Evolutionary conservation across 2,113 vertebrate genomes (phyloP).

Genomic region (Myiopsitta monachus): DNA sequence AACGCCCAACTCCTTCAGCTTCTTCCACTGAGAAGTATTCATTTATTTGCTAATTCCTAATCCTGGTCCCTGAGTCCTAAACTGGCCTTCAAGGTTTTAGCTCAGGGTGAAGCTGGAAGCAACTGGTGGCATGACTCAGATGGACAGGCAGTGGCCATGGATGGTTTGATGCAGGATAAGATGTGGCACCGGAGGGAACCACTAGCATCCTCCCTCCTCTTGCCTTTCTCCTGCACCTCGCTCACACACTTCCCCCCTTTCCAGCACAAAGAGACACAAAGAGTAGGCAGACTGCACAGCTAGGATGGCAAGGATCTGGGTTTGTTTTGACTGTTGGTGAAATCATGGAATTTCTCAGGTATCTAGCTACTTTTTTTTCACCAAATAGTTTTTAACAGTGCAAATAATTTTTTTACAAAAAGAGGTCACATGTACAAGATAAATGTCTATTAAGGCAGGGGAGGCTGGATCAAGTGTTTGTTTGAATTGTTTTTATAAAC

Average conservation of each 20-base stretch:
- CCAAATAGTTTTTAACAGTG: too few species aligned
- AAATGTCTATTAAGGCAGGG: neutral
- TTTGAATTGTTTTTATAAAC: neutral
- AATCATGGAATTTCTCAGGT: neutral
- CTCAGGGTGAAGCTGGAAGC: neutral
- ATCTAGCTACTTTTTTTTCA: neutral
- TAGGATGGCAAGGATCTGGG: too few species aligned
- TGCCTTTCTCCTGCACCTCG: neutral
- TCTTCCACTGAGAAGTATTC: neutral
- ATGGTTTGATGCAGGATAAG: neutral
- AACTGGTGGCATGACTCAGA: neutral
- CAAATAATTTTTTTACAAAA: neutral
- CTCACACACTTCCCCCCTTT: neutral
- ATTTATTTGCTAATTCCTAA: neutral
- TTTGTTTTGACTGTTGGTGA: neutral
- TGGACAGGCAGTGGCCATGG: neutral
- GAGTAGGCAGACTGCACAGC: neutral
- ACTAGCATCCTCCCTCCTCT: neutral
- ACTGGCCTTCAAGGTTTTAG: neutral
- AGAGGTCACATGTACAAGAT: neutral
- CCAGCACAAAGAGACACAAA: neutral
- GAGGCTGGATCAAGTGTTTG: neutral
- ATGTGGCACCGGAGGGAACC: neutral
- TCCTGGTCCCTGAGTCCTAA: neutral
- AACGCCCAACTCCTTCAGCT: neutral